Base-by-base conservation (phyloP, 2,113 vertebrate genomes). In the Hydrolagus affinis region DNA sequence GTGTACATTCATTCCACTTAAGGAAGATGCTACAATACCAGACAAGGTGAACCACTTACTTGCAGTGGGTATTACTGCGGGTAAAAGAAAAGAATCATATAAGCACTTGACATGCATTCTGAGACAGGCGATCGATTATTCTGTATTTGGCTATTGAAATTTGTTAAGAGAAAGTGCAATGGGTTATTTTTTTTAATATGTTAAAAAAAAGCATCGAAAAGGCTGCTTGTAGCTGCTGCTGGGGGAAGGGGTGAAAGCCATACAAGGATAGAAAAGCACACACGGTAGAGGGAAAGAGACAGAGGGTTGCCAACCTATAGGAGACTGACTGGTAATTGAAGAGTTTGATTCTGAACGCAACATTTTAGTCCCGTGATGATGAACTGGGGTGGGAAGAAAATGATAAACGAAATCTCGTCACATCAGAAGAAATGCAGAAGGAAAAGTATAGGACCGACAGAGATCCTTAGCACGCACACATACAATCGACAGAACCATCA, bases 341-440 rank as follows among this genome's bases (percentile, higher is more conserved):
- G 97, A 99, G 95, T 99, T 98, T 98, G 98, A 99, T 94, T 99
- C 98, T 94, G 97, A 99, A 95, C 97, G 97, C 94, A 99, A 98
- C 98, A 99, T 99, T 99, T 99, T 99, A 97, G 96, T 99, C 92
- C 98, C 98, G 91, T 99, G 96, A 96, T 99, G 98, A 94, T 99
- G 98, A 96, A 99, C 98, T 99, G 95, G 96, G 96, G n/a, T n/a
- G 44, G 44, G 44, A 44, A 96, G 94, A 95, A 44, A 96, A 96
- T 92, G 91, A 96, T 93, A 95, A 90, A 94, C 94, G 92, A 6
- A 94, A 93, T 96, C 91, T 92, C 91, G 89, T 95, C 94, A 95
- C 92, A 91, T 93, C 93, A 92, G 32, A 92, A 93, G 92, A 93
- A 94, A 91, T 94, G 91, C 89, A 91, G 88, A 86, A 89, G 88